These are phyloP conservation scores for Pelodytes ibericus DNA, from an alignment of 2,797 vertebrate genomes.

Conservation along the genomic window DNA sequence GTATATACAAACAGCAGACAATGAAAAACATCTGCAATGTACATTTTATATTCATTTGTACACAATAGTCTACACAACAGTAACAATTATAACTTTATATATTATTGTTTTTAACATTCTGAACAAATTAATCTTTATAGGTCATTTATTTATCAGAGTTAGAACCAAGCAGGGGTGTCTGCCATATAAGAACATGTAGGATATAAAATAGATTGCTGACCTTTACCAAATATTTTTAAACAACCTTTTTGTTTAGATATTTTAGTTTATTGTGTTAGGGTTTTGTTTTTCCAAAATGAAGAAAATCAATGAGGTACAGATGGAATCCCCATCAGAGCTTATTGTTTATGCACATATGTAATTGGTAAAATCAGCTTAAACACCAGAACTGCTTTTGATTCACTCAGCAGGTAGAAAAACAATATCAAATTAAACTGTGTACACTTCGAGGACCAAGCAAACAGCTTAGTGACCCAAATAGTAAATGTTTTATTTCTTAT, in stretches of 20 bases:
- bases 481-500: conserved; percentile 29
- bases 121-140: background rate
- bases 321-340: conserved; percentile 44
- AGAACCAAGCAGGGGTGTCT: background rate
- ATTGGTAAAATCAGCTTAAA: conserved; percentile 50
- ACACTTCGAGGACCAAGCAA: conserved; percentile 32
- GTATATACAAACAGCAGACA: conserved; percentile 67
- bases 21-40: conserved; percentile 74
- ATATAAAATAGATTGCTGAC: background rate
- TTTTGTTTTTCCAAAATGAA: conserved; percentile 14
- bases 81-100: background rate
- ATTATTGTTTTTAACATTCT: too few relatives aligned
- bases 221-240: background rate
- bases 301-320: conserved; percentile 25
- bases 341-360: conserved; percentile 54
- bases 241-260: background rate
- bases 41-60: conserved; percentile 73
- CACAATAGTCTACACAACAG: conserved; percentile 39
- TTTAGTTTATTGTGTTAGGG: conserved; percentile 5
- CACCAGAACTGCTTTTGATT: conserved; percentile 38
- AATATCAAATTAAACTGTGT: conserved; percentile 44
- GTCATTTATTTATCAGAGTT: too few relatives aligned
- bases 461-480: conserved; percentile 42
- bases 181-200: background rate
- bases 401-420: conserved; percentile 47